Evolutionary conservation across 2,888 invertebrate genomes (phyloP), one percentile per base, ranked within the genome.

Genomic region (Drosophila trichaetosa): DNA sequence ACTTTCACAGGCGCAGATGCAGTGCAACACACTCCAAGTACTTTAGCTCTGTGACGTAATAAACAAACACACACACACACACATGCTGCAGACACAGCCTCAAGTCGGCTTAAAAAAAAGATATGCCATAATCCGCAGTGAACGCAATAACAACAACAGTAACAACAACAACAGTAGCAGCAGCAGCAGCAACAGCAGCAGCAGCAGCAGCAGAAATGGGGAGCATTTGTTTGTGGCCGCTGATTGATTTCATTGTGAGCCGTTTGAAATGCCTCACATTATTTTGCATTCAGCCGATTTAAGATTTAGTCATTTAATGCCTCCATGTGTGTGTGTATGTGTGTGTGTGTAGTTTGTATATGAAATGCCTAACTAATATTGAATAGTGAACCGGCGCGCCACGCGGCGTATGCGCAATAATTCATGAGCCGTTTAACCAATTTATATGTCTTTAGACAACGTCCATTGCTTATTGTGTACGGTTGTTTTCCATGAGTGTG

Each of bases 381-480:
- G 82, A 82, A 86, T 89, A 82, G 85, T 73, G 72, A 40, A 58
- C 77, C 73, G 16, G 46, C 1, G 69, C 70, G 76, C 73, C 86
- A 85, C 59, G 66, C 83, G 72, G 86, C 86, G 79, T 85, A 87
- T 87, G 73, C 87, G 90, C 86, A 87, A 87, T 85, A 89, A 79
- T 89, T 85, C 88, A 89, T 87, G 87, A 87, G 71, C 70, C 87
- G 76, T 79, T 87, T 87, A 73, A 87, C 76, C 72, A 81, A 89
- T 84, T 88, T 86, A 77, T 82, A 66, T 76, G 75, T 75, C 71
- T 73, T 62, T 69, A 70, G 69, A 63, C 79, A 76, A 52, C 58
- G 70, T 63, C 59, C 69, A 73, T 68, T 40, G 65, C 72, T 51
- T 53, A 42, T 38, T 27, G 64, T 70, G 64, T 78, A 76, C 80